Evolutionary conservation across 2,797 vertebrate genomes (phyloP).

Genomic region (Argya squamiceps): DNA sequence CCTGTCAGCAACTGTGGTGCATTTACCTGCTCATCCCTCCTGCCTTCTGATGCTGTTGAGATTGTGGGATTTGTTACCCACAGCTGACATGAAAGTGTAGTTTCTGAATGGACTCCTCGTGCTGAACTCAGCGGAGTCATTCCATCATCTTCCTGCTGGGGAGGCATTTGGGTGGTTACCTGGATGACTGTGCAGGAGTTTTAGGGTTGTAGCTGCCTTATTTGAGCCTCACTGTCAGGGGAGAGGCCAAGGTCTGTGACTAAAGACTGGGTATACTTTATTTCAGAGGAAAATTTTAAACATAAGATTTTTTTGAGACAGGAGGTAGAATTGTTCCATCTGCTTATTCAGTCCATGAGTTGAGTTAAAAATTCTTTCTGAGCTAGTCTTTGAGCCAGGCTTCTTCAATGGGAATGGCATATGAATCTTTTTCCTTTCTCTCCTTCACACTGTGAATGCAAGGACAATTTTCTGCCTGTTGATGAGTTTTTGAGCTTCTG

Average conservation of each 20-base stretch:
- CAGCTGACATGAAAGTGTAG: not conserved
- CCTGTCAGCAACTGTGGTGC: not conserved
- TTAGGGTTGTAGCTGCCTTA: not conserved
- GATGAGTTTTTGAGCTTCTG: not conserved
- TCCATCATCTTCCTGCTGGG: not conserved
- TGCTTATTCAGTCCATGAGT: not conserved
- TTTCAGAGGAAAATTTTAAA: not conserved
- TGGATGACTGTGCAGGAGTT: not conserved
- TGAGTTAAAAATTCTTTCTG: not conserved
- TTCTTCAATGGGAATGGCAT: not conserved
- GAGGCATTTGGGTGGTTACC: not conserved
- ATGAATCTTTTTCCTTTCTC: not conserved
- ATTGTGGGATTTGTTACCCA: not conserved
- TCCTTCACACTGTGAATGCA: fast-evolving
- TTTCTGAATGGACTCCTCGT: not conserved
- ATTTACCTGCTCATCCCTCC: not conserved
- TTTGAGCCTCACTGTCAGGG: not conserved
- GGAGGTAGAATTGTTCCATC: not conserved
- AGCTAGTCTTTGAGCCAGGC: not conserved
- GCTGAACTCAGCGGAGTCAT: not conserved
- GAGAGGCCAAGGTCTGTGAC: not conserved
- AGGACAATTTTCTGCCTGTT: not conserved
- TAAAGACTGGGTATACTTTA: not conserved
- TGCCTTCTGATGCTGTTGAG: not conserved
- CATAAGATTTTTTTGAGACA: not conserved